Percentiles rank a stretch among this genome's conserved stretches.
Evolutionary conservation across 2,888 invertebrate genomes (phyloP).

Genomic region (Aromia moschata): DNA sequence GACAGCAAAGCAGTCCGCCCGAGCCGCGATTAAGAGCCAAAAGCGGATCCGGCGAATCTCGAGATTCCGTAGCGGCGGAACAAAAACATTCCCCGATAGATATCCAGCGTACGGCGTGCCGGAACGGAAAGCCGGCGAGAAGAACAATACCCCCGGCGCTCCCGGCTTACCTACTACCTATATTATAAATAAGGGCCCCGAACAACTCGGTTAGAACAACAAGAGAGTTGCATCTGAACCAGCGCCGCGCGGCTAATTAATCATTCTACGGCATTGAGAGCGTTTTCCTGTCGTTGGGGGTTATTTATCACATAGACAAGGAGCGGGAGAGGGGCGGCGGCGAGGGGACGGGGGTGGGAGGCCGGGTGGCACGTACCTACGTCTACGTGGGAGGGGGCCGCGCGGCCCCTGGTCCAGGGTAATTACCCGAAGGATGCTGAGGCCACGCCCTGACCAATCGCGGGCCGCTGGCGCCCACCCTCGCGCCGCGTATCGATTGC

Average conservation of each 20-base stretch:
- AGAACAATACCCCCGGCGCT: constrained; percentile 21
- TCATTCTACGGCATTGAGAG: constrained; percentile 63
- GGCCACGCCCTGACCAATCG: constrained; percentile 63
- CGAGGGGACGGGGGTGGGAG: no score
- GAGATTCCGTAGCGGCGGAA: constrained; percentile 6
- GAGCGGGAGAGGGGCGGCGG: constrained; percentile 32
- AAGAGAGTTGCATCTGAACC: constrained; percentile 49
- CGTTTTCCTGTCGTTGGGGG: constrained; percentile 62
- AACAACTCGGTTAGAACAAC: constrained; percentile 39
- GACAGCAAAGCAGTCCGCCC: no score
- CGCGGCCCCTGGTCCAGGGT: constrained; percentile 61
- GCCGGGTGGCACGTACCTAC: constrained; percentile 48
- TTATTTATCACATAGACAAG: constrained; percentile 60
- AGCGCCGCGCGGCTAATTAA: constrained; percentile 58
- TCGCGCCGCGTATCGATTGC: constrained; percentile 53
- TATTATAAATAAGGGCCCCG: constrained; percentile 22
- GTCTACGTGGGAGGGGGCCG: constrained; percentile 54
- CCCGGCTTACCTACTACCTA: constrained; percentile 28
- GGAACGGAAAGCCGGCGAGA: constrained; percentile 12
- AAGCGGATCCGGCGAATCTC: constrained; percentile 1
- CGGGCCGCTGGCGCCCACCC: constrained; percentile 49
- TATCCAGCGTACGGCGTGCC: background rate
- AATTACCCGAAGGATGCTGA: constrained; percentile 63
- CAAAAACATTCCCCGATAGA: constrained; percentile 21
- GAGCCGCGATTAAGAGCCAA: constrained; percentile 11